Percentiles rank a stretch among this genome's conserved stretches.
Evolutionary conservation across 2,113 vertebrate genomes (phyloP).

Genomic region (Amphiprion percula): DNA sequence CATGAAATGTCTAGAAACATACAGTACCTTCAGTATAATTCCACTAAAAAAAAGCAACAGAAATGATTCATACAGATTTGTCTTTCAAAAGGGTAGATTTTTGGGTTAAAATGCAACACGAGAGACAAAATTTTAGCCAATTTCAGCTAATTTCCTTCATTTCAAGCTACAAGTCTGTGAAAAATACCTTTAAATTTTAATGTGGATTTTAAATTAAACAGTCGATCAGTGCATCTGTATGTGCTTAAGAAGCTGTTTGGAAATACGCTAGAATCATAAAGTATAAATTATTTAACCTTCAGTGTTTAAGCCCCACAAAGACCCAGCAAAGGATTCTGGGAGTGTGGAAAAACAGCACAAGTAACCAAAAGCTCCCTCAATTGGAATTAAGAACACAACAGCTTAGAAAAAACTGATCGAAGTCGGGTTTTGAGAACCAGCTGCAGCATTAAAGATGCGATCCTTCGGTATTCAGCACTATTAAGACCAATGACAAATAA

Average conservation of each 20-base stretch:
- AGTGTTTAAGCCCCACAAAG: too few relatives aligned
- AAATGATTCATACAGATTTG: neutral
- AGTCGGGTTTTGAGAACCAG: constrained; percentile 3
- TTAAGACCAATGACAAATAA: constrained; percentile 25
- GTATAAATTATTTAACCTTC: too few relatives aligned
- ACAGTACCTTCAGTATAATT: neutral
- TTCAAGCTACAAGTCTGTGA: too few relatives aligned
- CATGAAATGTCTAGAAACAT: neutral
- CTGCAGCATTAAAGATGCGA: neutral
- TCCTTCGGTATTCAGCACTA: constrained; percentile 2
- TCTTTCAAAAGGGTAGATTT: neutral
- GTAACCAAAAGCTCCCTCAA: constrained; percentile 8
- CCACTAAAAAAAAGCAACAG: neutral
- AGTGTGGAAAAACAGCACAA: constrained; percentile 5
- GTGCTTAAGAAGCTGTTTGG: too few relatives aligned
- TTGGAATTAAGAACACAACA: constrained; percentile 22
- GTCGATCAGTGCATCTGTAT: too few relatives aligned
- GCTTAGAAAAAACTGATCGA: neutral
- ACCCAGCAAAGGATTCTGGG: neutral
- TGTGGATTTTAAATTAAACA: too few relatives aligned
- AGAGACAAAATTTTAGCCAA: constrained; percentile 15
- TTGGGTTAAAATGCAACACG: neutral
- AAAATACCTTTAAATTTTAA: too few relatives aligned
- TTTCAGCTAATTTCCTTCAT: too few relatives aligned
- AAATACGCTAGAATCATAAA: too few relatives aligned